Conservation (phyloP, 2,888 invertebrate species). For the Drosophila stalkeri region DNA sequence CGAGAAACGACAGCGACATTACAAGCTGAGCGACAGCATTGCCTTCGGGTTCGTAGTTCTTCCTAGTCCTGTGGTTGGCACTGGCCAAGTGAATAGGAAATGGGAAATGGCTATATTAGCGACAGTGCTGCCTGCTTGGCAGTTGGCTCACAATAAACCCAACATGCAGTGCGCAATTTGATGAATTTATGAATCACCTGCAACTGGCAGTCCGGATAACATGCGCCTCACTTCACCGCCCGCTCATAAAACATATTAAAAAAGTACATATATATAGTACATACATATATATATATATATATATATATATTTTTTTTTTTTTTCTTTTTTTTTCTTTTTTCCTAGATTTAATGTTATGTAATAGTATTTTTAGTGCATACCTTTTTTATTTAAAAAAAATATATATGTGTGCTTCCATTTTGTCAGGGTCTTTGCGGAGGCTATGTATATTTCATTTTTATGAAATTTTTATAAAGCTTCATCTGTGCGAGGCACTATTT, state of each 20-base stretch:
- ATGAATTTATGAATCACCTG: conserved; percentile 71
- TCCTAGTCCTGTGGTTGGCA: conserved; percentile 9
- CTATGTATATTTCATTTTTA: conserved; percentile 73
- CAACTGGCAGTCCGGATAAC: conserved; percentile 31
- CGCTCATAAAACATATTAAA: conserved; percentile 68
- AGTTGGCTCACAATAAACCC: conserved; percentile 38
- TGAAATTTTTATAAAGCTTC: conserved; percentile 63
- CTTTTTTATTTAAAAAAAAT: conserved; percentile 17
- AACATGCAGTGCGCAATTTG: conserved; percentile 53
- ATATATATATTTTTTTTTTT: conserved; percentile 13
- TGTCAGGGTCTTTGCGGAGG: conserved; percentile 53
- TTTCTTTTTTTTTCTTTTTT: conserved; percentile 29
- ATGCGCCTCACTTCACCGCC: conserved; percentile 36
- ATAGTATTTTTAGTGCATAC: conserved; percentile 20
- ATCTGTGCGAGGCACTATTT: conserved; percentile 57
- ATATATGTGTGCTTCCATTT: conserved; percentile 33
- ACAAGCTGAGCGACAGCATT: conserved; percentile 4
- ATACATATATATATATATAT: conserved; percentile 26
- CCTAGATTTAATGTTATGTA: conserved; percentile 17
- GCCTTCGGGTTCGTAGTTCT: conserved; percentile 9
- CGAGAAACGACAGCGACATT: conserved; percentile 27
- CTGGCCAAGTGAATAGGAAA: conserved; percentile 14
- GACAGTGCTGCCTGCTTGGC: conserved; percentile 7
- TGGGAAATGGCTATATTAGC: conserved; percentile 20
- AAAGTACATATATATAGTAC: conserved; percentile 20